These are phyloP conservation scores for Sciurus vulgaris DNA, from an alignment of 2,797 vertebrate species.

Conservation along the genomic window DNA sequence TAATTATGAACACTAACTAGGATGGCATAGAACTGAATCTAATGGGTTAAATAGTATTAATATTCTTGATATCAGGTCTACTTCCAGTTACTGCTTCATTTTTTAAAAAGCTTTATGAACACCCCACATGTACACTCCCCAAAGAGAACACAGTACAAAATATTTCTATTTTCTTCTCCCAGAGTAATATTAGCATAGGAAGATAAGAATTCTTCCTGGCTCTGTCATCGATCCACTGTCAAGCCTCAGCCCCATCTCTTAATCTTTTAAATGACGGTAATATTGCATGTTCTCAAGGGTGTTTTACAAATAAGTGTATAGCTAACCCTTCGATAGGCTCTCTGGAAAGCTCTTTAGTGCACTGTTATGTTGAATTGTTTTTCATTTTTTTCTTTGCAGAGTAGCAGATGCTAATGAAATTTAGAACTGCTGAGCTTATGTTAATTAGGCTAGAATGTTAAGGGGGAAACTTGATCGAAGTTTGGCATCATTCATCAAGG, in stretches of 20 bases:
- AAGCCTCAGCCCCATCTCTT: constrained; percentile 35
- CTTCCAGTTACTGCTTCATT: constrained; percentile 18
- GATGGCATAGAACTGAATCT: constrained; percentile 19
- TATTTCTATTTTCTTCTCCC: constrained; percentile 52
- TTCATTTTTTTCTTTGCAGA: constrained; percentile 47
- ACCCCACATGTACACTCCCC: background rate
- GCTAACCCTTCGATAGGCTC: background rate
- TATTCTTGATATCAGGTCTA: constrained; percentile 25
- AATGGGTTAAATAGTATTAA: constrained; percentile 21
- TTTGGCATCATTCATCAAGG: constrained; percentile 54
- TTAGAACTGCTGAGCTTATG: constrained; percentile 26
- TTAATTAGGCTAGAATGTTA: constrained; percentile 22
- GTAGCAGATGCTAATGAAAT: background rate
- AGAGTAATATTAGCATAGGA: constrained; percentile 53
- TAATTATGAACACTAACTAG: constrained; percentile 37
- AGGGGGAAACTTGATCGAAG: background rate
- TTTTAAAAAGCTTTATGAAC: constrained; percentile 56
- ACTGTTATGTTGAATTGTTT: background rate
- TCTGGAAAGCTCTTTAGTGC: constrained; percentile 12
- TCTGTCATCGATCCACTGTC: background rate
- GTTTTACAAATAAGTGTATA: background rate
- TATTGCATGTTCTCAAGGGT: constrained; percentile 13
- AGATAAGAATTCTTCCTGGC: constrained; percentile 50
- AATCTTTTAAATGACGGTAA: constrained; percentile 49
- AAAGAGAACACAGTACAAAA: constrained; percentile 43